Evolutionary conservation across 2,113 vertebrate genomes (phyloP).

Genomic region (Calyptomena viridis): DNA sequence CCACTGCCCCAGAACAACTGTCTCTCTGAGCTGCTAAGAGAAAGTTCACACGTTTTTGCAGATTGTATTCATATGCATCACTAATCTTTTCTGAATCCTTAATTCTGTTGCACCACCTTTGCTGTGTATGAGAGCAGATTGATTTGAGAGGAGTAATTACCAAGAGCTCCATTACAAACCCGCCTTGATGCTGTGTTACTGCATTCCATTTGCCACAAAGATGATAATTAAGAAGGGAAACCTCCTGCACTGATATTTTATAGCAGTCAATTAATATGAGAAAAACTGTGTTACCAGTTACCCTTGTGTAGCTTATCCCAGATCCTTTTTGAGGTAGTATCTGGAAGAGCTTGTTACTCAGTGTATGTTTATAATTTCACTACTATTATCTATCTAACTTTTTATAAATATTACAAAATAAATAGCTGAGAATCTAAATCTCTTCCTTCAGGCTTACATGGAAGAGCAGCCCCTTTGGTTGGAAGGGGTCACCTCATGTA

Average conservation of each 20-base stretch:
- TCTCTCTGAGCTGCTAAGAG: background rate
- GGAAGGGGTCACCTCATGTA: background rate
- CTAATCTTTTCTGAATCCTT: background rate
- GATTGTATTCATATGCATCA: background rate
- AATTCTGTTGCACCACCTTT: constrained; percentile 35
- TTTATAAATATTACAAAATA: background rate
- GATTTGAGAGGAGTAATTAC: constrained; percentile 33
- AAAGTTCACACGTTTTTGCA: background rate
- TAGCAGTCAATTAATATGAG: background rate
- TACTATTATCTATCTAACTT: background rate
- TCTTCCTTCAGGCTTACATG: background rate
- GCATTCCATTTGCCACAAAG: constrained; percentile 27
- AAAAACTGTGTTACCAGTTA: background rate
- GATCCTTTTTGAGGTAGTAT: background rate
- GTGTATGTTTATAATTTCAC: background rate
- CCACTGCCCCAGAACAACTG: background rate
- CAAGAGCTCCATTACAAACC: constrained; percentile 11
- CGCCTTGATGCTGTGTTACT: background rate
- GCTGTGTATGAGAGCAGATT: constrained; percentile 23
- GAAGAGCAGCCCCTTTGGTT: background rate
- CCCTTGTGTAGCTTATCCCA: background rate
- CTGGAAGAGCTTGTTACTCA: background rate
- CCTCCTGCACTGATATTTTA: background rate
- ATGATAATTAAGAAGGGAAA: background rate
- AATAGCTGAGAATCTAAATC: background rate